Conservation (phyloP, 2,113 vertebrate genomes). For the Spermophilus dauricus region DNA sequence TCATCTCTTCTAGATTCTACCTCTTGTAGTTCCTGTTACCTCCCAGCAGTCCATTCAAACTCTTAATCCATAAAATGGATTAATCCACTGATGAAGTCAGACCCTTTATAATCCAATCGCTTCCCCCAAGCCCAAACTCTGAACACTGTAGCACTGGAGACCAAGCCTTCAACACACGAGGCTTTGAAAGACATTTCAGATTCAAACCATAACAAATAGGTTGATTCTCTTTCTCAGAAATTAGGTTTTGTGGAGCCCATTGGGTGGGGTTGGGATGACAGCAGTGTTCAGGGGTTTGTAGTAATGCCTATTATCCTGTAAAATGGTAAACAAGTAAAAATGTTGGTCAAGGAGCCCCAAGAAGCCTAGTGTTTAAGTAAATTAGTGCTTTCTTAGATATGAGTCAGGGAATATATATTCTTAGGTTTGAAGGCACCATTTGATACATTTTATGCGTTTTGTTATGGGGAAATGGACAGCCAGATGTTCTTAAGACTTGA, state of each 20-base stretch:
- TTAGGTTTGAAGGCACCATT: background rate
- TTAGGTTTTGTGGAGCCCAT: background rate
- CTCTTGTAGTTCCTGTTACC: too few relatives aligned
- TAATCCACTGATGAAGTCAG: background rate
- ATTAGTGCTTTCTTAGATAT: background rate
- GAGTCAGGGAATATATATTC: background rate
- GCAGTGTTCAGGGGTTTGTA: background rate
- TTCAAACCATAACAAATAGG: background rate
- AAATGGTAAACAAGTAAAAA: background rate
- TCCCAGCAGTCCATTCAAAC: too few relatives aligned
- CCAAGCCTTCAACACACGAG: background rate
- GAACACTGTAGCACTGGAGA: background rate
- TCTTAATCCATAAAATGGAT: background rate
- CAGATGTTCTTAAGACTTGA: background rate
- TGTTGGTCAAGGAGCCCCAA: background rate
- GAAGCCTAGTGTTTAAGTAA: background rate
- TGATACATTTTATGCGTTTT: background rate
- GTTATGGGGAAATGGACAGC: background rate
- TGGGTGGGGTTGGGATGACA: background rate
- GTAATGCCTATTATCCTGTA: background rate
- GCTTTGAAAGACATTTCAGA: background rate
- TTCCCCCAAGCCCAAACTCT: too few relatives aligned
- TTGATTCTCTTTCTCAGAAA: background rate
- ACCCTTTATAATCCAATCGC: too few relatives aligned
- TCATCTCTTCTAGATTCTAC: too few relatives aligned